Base-by-base conservation (phyloP, 64 coral and sea anemone genomes). In the Pocillopora damicornis region DNA sequence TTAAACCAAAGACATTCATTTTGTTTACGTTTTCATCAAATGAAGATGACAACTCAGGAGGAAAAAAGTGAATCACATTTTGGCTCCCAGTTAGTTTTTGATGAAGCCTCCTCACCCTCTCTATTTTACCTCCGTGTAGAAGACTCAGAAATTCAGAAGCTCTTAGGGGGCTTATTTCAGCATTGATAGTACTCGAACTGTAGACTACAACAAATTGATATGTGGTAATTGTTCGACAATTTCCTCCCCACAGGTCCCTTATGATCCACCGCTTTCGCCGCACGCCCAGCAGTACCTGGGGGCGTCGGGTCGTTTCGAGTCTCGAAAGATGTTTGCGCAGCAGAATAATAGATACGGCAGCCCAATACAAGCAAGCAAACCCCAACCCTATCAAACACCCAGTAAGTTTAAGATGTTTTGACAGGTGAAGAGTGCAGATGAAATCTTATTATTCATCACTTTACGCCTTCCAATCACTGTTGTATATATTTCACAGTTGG, bases 201-300 rank as follows among this genome's bases (percentile, higher is more conserved):
- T 16, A 22, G 0, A 4, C 14, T 15, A 38, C 42, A 75, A 65
- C 18, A 78, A 57, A 79, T 23, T 89, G 61, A 17, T 11, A n/a
- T 23, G 59, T 62, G 1, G 16, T 37, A 60, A 6, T 74, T 73
- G 12, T n/a, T 60, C 37, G 42, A 63, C n/a, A 60, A 63, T 58
- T 18, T 18, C 72, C 72, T 57, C n/a, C 80, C 16, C 16, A n/a
- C 78, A 93, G 91, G 37, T 72, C 62, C 30, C 87, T 42, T 75
- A 82, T 82, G 86, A 93, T 42, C 87, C 60, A 35, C 76, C 94
- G 14, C 56, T 92, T 68, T 93, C 94, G 34, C 94, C 94, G 16
- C 94, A 96, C 15, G 91, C 91, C 1, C 91, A 93, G 72, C 94
- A 96, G 73, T 82, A 96, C 42, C 59, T 93, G 1, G 94, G 94